A percentile compares a stretch with the other conserved stretches of the same genome.
phyloP scores from a whole-genome alignment of 2,113 vertebrate genomes.

The Myodes glareolus region DNA sequence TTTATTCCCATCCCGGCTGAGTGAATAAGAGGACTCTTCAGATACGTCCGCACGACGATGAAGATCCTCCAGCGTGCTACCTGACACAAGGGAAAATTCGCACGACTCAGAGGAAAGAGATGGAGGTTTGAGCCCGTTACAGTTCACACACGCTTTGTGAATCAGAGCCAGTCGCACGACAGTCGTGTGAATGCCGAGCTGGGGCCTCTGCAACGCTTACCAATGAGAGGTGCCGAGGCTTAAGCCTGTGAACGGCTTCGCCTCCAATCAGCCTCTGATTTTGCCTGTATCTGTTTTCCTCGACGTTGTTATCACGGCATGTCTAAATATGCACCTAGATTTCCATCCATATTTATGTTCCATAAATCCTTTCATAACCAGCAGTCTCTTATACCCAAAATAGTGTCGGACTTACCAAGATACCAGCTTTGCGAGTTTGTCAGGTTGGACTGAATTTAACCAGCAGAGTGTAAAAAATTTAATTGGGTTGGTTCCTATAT shows the following conservation, averaged over 20 bases:
- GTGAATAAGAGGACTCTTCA: neutral
- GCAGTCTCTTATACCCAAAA: conserved; percentile 19
- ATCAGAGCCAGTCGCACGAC: neutral
- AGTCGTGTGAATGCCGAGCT: rapidly evolving
- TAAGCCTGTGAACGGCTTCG: neutral
- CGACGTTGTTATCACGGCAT: neutral
- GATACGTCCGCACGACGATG: neutral
- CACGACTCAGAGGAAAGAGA: neutral
- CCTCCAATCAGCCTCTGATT: neutral
- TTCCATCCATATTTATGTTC: conserved; percentile 34
- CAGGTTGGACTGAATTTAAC: conserved; percentile 63
- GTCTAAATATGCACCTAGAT: neutral
- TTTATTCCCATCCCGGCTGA: neutral
- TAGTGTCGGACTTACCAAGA: conserved; percentile 41
- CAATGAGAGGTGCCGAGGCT: neutral
- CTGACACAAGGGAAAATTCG: neutral
- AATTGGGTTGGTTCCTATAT: conserved; percentile 52
- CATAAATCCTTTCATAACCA: conserved; percentile 23
- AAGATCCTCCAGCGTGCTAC: neutral
- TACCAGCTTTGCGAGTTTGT: conserved; percentile 55
- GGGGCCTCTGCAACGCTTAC: neutral
- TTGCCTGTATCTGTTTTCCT: neutral
- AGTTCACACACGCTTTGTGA: neutral
- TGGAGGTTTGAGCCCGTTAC: neutral
- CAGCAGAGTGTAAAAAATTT: conserved; percentile 60